Base-by-base conservation (phyloP, 2,113 vertebrate species). In the Myrmecophaga tridactyla region DNA sequence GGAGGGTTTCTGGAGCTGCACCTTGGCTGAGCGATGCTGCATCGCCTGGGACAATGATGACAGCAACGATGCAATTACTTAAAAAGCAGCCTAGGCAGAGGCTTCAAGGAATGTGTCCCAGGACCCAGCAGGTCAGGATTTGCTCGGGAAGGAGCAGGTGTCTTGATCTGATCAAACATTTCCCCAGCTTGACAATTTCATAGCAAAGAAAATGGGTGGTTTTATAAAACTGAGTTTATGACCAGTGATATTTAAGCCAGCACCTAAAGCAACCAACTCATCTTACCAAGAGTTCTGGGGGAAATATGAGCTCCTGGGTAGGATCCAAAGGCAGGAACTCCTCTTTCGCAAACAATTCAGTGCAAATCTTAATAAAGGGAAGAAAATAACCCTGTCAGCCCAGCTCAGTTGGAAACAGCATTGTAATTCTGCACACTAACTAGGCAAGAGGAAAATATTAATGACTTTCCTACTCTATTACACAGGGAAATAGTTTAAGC, bases 231-330 rank as follows among this genome's bases (percentile, higher is more conserved):
- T 17, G 69, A 48, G n/a, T 89, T 84, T 84, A 72, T n/a, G 75
- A 73, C 34, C 4, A 46, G 76, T 80, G 70, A 72, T 81, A 86
- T 81, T 94, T 86, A 83, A 89, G 58, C 13, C 60, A 92, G 58
- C 56, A 75, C 1, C 12, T n/a, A 75, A 86, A 91, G 63, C n/a
- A 92, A 20, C 14, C 60, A 39, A 18, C 7, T 63, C 41, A 46
- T 90, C 96, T 97, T 98, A 99, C 99, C 60, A 99, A 98, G 58
- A 99, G 98, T 78, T 99, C 98, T 62, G 99, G 99, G 73, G 99
- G 99, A 94, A 99, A 99, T 96, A 99, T 98, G 92, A 99, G 98
- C 70, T 99, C 99, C 96, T 99, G 98, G 6, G 99, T 99, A 1
- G 98, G 97, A 77, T 99, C 99, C 92, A 98, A 25, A 0, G 98